Evolutionary conservation across 2,113 vertebrate genomes (phyloP).

Genomic region (Silurus meridionalis): DNA sequence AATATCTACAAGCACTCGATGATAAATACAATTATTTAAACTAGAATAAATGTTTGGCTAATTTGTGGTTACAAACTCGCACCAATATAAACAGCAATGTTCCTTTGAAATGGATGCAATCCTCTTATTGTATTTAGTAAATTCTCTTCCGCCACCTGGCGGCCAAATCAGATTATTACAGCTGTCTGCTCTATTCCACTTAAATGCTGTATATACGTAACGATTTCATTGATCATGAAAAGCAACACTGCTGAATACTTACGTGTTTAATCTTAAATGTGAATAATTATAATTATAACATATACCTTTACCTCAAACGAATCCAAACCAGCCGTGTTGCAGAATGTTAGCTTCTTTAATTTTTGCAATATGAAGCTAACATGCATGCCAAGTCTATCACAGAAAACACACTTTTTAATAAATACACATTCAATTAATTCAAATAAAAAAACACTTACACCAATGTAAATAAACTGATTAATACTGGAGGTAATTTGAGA

Average conservation of each 20-base stretch:
- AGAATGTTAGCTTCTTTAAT: neutral
- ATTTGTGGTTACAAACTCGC: no score
- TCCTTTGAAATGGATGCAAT: no score
- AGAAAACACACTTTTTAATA: neutral
- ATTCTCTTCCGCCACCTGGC: conserved; percentile 1
- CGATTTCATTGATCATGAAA: neutral
- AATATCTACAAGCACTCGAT: neutral
- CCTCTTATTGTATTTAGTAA: no score
- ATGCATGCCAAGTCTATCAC: neutral
- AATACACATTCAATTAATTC: neutral
- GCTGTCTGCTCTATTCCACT: neutral
- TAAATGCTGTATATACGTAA: neutral
- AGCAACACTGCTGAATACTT: neutral
- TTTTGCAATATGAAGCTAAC: neutral
- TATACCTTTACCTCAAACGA: neutral
- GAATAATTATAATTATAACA: neutral
- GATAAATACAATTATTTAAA: no score
- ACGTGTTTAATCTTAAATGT: neutral
- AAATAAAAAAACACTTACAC: neutral
- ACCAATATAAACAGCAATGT: neutral
- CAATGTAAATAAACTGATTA: neutral
- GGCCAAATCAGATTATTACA: neutral
- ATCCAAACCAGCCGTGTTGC: neutral
- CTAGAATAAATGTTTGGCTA: no score
- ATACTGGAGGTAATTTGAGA: neutral